phyloP scores from a whole-genome alignment of 2,113 vertebrate species.

The Cettia cetti region DNA sequence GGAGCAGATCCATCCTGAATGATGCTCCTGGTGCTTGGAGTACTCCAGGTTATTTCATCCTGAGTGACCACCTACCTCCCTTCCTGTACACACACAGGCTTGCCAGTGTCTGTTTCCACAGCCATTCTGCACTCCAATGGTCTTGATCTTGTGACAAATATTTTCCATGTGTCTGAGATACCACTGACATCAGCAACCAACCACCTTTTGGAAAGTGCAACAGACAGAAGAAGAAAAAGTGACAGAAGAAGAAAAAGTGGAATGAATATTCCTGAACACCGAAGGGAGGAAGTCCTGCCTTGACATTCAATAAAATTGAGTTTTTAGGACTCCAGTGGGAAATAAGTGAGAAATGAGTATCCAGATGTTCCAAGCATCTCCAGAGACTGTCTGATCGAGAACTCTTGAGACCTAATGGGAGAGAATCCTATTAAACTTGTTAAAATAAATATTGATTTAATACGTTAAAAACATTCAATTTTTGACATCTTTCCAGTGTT shows the following conservation, averaged over 20 bases:
- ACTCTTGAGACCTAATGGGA: neutral
- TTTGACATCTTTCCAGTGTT: neutral
- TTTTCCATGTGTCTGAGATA: neutral
- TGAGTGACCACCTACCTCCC: neutral
- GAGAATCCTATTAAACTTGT: neutral
- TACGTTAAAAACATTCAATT: neutral
- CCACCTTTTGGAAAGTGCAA: neutral
- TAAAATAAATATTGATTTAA: constrained; percentile 11
- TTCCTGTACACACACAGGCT: neutral
- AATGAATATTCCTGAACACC: neutral
- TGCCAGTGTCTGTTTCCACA: neutral
- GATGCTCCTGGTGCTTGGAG: neutral
- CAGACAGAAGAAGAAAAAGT: neutral
- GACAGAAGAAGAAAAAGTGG: neutral
- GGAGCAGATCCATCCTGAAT: neutral
- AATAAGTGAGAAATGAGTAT: neutral
- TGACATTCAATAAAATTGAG: neutral
- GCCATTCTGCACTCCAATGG: neutral
- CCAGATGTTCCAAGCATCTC: neutral
- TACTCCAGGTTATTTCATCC: neutral
- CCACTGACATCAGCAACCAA: fast-evolving
- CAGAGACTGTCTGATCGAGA: neutral
- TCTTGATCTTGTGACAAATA: neutral
- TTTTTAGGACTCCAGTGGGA: neutral
- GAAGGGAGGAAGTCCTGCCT: neutral